phyloP scores from a whole-genome alignment of 1,140 invertebrate species.

The Drosophila tani region DNA sequence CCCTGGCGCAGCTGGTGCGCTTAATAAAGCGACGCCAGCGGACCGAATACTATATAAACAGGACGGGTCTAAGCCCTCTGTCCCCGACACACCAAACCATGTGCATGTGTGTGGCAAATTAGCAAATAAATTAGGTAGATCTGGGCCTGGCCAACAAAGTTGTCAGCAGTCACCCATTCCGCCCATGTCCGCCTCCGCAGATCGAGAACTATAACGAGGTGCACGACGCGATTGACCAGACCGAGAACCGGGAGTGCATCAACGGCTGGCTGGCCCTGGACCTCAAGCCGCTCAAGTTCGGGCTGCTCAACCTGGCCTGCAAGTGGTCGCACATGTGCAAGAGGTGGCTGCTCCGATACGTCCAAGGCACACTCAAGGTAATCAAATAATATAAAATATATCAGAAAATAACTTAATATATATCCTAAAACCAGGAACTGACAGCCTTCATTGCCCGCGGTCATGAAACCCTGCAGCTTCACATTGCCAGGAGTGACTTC shows the following conservation, averaged over 20 bases:
- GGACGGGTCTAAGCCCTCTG: neutral
- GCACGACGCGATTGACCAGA: slow-evolving; percentile 76
- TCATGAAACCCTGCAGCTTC: slow-evolving; percentile 86
- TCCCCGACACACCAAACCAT: slow-evolving; percentile 2
- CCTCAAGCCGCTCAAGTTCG: slow-evolving; percentile 89
- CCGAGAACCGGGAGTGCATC: slow-evolving; percentile 83
- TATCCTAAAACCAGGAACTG: slow-evolving; percentile 83
- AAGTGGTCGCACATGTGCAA: slow-evolving; percentile 91
- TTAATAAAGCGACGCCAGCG: slow-evolving; percentile 61
- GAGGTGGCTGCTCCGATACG: slow-evolving; percentile 89
- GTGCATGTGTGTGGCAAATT: slow-evolving; percentile 64
- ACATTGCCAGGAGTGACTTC: slow-evolving; percentile 88
- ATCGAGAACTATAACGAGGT: slow-evolving; percentile 81
- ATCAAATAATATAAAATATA: neutral
- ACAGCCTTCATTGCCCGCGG: slow-evolving; percentile 87
- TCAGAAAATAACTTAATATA: neutral
- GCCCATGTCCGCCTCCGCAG: slow-evolving; percentile 29
- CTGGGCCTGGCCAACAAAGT: slow-evolving; percentile 51
- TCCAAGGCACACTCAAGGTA: slow-evolving; percentile 86
- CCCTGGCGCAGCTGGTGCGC: slow-evolving; percentile 71
- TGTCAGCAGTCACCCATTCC: slow-evolving; percentile 41
- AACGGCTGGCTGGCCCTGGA: slow-evolving; percentile 90
- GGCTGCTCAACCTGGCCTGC: slow-evolving; percentile 89
- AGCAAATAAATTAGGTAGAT: slow-evolving; percentile 69
- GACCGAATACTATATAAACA: slow-evolving; percentile 25